Conservation (phyloP, 2,113 vertebrate species). For the Noctilio leporinus region DNA sequence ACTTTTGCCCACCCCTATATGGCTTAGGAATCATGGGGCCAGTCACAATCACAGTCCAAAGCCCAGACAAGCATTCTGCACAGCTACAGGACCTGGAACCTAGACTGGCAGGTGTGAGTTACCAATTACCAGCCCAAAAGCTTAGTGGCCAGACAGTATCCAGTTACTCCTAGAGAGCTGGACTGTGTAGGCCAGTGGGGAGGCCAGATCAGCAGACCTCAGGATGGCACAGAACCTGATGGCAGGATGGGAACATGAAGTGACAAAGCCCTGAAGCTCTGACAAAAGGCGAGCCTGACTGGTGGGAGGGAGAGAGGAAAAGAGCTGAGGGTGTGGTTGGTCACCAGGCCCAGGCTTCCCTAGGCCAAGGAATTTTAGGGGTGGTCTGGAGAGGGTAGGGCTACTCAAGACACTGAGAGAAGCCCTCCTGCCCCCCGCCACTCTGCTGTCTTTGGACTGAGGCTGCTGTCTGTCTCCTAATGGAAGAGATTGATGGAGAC, state of each 20-base stretch:
- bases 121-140: background rate
- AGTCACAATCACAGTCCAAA: background rate
- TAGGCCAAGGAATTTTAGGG: background rate
- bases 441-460: background rate
- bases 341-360: background rate
- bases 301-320: background rate
- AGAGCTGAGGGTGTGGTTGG: background rate
- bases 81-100: background rate
- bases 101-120: background rate
- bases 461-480: background rate
- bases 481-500: background rate
- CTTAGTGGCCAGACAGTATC: background rate
- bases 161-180: background rate
- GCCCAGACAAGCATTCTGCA: background rate
- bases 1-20: background rate
- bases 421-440: no score
- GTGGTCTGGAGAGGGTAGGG: background rate
- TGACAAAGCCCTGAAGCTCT: background rate
- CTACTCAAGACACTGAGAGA: background rate
- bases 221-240: background rate
- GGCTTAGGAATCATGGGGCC: background rate
- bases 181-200: background rate
- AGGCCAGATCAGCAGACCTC: background rate
- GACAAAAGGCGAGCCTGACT: background rate
- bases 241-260: background rate